Evolutionary conservation across 2,113 vertebrate species (phyloP), one percentile per base, ranked within the genome.

Genomic region (Mobula birostris): DNA sequence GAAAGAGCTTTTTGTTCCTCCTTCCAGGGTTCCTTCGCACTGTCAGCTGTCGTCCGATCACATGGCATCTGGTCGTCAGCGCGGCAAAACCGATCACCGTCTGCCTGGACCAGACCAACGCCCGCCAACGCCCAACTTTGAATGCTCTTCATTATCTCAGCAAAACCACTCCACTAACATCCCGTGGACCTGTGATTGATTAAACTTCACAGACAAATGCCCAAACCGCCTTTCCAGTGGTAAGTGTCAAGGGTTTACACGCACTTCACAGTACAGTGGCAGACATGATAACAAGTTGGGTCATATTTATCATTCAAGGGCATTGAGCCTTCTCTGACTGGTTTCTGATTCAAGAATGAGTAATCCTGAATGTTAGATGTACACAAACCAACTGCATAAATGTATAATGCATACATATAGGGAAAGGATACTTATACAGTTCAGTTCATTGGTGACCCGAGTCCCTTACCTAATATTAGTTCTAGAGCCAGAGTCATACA

Each of bases 11-110:
- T 29, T 40, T 92, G 63, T 92, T 92, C 15, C 61, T 32, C 0
- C 63, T 90, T 68, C 87, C 87, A 15, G 63, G 70, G 61, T 72
- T 11, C 88, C 66, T 40, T 4, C 14, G 5, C 98, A 98, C 97
- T 96, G 96, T 98, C 98, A 99, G 98, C 99, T 98, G 97, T 97
- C 97, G 97, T 97, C 97, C 70, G 88, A 32, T 92, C 88, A 40
- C n/a, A 61, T 97, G 96, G 97, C 97, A 96, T 97, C 96, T 96
- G 96, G 96, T 97, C 48, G 96, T 97, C 97, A 97, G 96, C 96
- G 95, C 94, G 94, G 96, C 95, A 95, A 96, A 97, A 96, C 96
- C 96, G 95, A 94, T 95, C 96, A 96, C 96, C 96, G 96, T 96
- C 96, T 96, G 96, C 36, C 36, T 0, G 36, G 36, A 36, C 36